Conservation (phyloP, 2,888 invertebrate genomes). For the Meteorus cinctellus region DNA sequence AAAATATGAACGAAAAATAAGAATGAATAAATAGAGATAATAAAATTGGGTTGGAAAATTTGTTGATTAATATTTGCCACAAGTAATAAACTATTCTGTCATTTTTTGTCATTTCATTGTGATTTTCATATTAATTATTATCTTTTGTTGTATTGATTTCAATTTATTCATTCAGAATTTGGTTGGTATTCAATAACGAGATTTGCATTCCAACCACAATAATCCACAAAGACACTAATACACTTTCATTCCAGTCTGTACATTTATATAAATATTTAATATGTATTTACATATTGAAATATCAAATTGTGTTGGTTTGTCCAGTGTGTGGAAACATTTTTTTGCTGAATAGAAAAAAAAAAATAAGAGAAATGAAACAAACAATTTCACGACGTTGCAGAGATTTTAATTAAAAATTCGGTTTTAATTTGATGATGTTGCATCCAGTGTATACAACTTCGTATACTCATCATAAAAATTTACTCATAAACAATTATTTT, state of each 20-base stretch:
- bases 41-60: not conserved
- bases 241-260: not conserved
- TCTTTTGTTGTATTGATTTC: not conserved
- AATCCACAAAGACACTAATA: not conserved
- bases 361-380: not conserved
- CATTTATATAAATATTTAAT: not conserved
- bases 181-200: not conserved
- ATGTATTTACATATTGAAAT: not conserved
- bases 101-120: not conserved
- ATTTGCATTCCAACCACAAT: not conserved
- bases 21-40: not conserved
- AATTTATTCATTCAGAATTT: not conserved
- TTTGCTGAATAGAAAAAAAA: not conserved
- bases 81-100: not conserved
- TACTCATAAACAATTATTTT: not conserved
- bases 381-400: not conserved
- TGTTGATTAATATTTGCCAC: not conserved
- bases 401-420: constrained; percentile 2
- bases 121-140: not conserved
- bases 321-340: not conserved
- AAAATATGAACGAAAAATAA: not conserved
- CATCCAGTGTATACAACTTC: no score
- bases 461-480: not conserved
- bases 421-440: not conserved
- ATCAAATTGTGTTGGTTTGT: not conserved